phyloP scores from a whole-genome alignment of 2,113 vertebrate genomes.

The Manacus vitellinus region DNA sequence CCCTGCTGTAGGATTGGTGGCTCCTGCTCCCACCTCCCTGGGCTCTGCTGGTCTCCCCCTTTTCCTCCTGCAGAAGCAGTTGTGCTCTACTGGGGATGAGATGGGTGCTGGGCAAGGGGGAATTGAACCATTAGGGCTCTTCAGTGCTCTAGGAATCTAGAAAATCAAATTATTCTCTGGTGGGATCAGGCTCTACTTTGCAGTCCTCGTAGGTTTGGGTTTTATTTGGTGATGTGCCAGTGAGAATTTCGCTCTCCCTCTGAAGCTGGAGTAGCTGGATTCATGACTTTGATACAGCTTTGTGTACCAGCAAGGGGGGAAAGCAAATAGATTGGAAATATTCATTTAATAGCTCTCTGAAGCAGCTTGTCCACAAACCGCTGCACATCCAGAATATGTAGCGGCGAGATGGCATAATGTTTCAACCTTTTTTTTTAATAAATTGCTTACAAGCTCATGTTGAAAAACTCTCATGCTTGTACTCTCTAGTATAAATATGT shows the following conservation, averaged over 20 bases:
- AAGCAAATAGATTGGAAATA: neutral
- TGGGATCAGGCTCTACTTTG: neutral
- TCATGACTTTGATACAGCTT: slow-evolving; percentile 3
- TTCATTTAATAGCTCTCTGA: neutral
- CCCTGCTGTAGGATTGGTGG: neutral
- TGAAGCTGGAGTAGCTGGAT: neutral
- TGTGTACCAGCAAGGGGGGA: neutral
- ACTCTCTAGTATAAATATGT: neutral
- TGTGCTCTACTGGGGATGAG: neutral
- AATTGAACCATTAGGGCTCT: neutral
- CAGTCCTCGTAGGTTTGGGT: neutral
- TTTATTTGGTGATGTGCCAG: neutral
- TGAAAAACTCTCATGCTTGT: neutral
- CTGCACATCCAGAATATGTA: neutral
- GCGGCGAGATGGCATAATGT: neutral
- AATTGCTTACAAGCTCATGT: neutral
- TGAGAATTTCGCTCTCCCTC: neutral
- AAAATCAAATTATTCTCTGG: neutral
- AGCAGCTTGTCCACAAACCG: neutral
- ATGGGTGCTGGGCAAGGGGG: neutral
- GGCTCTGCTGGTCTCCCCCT: neutral
- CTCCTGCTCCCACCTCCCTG: neutral
- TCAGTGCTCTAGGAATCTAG: neutral
- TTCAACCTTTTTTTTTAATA: neutral
- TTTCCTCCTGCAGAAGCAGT: neutral